Percentiles rank a stretch among this genome's conserved stretches.
These are phyloP conservation scores for Vimba vimba DNA, from an alignment of 2,113 vertebrate genomes.

Conservation along the genomic window DNA sequence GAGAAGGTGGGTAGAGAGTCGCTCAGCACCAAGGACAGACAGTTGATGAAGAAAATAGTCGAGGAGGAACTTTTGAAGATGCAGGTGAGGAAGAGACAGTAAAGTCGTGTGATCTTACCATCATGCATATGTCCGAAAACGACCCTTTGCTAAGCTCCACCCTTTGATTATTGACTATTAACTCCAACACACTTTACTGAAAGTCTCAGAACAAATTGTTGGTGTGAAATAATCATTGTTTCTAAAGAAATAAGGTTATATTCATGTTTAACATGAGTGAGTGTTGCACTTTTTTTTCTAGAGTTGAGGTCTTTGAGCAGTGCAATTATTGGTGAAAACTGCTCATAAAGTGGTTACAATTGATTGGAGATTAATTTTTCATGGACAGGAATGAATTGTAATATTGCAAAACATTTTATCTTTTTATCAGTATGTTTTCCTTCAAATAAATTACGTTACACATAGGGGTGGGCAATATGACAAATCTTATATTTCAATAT, in stretches of 20 bases:
- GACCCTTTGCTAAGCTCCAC: background rate
- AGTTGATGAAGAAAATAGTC: conserved; percentile 67
- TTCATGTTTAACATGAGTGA: too few species aligned
- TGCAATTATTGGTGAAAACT: background rate
- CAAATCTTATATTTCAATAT: too few species aligned
- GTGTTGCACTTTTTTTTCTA: too few species aligned
- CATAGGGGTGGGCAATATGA: too few species aligned
- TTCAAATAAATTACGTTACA: background rate
- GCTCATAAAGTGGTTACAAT: background rate
- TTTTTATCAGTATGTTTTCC: background rate
- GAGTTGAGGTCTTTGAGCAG: too few species aligned
- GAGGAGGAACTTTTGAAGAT: conserved; percentile 73
- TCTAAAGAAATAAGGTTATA: too few species aligned
- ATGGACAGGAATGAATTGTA: background rate
- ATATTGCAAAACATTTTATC: background rate
- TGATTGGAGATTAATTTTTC: background rate
- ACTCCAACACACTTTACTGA: background rate
- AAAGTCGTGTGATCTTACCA: background rate
- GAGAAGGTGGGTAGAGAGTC: conserved; percentile 54
- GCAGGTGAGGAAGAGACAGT: conserved; percentile 61
- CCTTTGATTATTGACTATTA: background rate
- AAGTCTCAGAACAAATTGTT: background rate
- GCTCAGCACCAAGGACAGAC: conserved; percentile 63
- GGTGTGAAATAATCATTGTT: too few species aligned
- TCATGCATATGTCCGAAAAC: background rate